A percentile compares a stretch with the other conserved stretches of the same genome.
phyloP scores from a whole-genome alignment of 2,797 vertebrate genomes.

The Clarias platycephalus region DNA sequence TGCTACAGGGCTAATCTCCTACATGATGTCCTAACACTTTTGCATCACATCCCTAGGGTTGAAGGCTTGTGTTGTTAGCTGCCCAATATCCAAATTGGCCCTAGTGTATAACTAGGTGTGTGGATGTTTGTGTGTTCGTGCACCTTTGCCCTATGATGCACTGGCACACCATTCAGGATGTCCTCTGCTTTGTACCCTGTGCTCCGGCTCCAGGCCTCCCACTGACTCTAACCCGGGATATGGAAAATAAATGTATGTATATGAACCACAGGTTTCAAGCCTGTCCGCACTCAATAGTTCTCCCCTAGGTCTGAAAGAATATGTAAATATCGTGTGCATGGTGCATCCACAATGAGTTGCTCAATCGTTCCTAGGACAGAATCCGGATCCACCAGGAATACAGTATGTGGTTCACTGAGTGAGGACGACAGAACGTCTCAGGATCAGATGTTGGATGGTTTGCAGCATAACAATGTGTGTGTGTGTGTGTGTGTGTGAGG shows the following conservation, averaged over 20 bases:
- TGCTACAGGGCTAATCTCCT: background rate
- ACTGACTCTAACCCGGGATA: too few species aligned
- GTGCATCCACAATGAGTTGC: background rate
- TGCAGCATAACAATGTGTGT: background rate
- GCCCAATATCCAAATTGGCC: too few species aligned
- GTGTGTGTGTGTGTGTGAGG: background rate
- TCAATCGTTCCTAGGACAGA: background rate
- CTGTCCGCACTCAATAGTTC: background rate
- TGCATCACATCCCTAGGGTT: too few species aligned
- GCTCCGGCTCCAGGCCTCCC: too few species aligned
- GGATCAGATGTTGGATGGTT: background rate
- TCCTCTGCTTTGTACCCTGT: too few species aligned
- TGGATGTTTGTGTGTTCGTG: too few species aligned
- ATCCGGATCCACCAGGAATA: background rate
- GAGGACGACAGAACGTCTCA: background rate
- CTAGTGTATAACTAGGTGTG: too few species aligned
- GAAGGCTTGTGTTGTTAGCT: too few species aligned
- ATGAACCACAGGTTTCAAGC: background rate
- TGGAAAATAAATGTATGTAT: too few species aligned
- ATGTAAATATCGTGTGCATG: background rate
- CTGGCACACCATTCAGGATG: too few species aligned
- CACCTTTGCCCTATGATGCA: too few species aligned
- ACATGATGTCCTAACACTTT: background rate
- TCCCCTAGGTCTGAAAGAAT: background rate
- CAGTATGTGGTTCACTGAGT: background rate